Percentiles rank a stretch among this genome's conserved stretches.
phyloP scores from a whole-genome alignment of 2,113 vertebrate species.

The Coptodon bakossiorum region DNA sequence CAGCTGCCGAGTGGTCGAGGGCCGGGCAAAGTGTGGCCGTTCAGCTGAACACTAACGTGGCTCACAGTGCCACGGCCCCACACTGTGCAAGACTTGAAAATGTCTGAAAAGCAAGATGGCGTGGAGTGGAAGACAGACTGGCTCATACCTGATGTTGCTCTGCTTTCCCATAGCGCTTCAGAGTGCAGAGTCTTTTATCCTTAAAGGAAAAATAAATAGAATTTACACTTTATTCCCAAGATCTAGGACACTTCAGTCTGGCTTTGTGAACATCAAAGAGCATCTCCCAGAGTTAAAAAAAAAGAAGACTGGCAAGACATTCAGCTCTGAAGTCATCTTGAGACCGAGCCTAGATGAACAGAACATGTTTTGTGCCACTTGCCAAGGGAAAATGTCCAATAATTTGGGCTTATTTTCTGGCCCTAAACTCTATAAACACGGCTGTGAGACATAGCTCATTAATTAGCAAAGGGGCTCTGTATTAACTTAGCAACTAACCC shows the following conservation, averaged over 20 bases:
- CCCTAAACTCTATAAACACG: background rate
- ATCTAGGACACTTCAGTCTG: constrained; percentile 14
- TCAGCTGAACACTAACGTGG: constrained; percentile 42
- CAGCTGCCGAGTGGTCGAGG: background rate
- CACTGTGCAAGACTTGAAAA: constrained; percentile 26
- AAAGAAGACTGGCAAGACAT: constrained; percentile 19
- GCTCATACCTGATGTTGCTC: background rate
- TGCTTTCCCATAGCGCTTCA: background rate
- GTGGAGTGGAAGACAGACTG: background rate
- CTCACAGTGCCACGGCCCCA: background rate
- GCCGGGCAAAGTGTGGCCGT: constrained; percentile 2
- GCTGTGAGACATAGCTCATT: constrained; percentile 16
- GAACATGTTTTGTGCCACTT: constrained; percentile 13
- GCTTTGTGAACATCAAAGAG: constrained; percentile 16
- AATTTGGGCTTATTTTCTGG: constrained; percentile 25
- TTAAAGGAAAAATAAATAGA: constrained; percentile 20
- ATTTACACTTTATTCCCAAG: constrained; percentile 17
- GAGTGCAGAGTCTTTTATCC: background rate
- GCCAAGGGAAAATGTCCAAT: constrained; percentile 28
- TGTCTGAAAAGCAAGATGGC: constrained; percentile 9
- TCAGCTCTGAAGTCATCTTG: constrained; percentile 34
- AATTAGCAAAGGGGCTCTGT: constrained; percentile 30
- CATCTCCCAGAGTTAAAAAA: background rate
- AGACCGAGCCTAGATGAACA: constrained; percentile 33
- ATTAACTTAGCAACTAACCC: constrained; percentile 17